Evolutionary conservation across 2,113 vertebrate genomes (phyloP).

Genomic region (Pelusios castaneus): DNA sequence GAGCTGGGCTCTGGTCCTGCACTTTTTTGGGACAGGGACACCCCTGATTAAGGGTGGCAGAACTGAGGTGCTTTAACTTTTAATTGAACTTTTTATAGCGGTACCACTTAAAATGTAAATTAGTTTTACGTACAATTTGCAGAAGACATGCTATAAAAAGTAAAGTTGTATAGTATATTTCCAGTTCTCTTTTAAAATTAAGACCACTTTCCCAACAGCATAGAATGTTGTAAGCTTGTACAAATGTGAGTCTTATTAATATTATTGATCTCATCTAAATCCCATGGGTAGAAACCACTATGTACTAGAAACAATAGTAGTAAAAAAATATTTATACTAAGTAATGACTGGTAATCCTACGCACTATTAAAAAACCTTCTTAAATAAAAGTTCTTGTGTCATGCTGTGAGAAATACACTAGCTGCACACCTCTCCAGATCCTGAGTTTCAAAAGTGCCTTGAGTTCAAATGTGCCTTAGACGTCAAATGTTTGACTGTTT

Average conservation of each 20-base stretch:
- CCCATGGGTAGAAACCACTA: rapidly evolving
- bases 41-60: background rate
- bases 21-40: too few relatives aligned
- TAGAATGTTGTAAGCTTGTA: background rate
- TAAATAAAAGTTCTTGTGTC: background rate
- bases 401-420: background rate
- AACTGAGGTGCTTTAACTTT: background rate
- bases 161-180: background rate
- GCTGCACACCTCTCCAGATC: background rate
- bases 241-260: background rate
- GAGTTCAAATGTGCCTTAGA: background rate
- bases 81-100: background rate
- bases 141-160: background rate
- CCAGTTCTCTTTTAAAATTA: background rate
- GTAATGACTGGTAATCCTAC: background rate
- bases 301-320: background rate
- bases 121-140: background rate
- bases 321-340: background rate
- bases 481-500: background rate
- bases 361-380: background rate
- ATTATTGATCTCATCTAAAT: background rate
- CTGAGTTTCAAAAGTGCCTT: background rate
- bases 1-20: too few relatives aligned
- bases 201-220: background rate
- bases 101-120: background rate